Evolutionary conservation across 2,888 invertebrate genomes (phyloP), one percentile per base, ranked within the genome.

Genomic region (Clostera curtula): DNA sequence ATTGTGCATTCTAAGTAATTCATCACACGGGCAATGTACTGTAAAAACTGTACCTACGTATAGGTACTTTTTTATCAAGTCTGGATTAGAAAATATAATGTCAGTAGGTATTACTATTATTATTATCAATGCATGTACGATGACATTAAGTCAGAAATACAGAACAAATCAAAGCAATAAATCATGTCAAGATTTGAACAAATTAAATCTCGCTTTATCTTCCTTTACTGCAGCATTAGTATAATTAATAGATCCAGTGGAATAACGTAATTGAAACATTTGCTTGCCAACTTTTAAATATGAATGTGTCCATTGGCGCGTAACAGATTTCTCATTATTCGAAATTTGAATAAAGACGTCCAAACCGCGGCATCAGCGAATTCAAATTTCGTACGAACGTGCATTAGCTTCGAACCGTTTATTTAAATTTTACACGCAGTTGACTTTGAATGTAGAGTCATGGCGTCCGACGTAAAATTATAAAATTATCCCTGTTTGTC

Each of bases 351-450:
- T 80, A 72, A 69, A 80, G 79, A 76, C 63, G 60, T 79, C 67
- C 56, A 74, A 76, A 79, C 80, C 79, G 66, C 77, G 68, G 52
- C 60, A 57, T 62, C 57, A 62, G 63, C 50, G 15, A 65, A 70
- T 70, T 67, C 59, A 63, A 71, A 77, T 75, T 69, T 60, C 34
- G 58, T 67, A 67, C 34, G 58, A 68, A 66, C 43, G 27, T 28
- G 39, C 49, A 61, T 69, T 62, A 62, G 56, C 43, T 36, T 41
- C 40, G 44, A 57, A 70, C 64, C 79, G 75, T 82, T 82, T 75
- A 76, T 82, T 72, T 70, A 62, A 80, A 82, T 83, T 82, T 69
- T 56, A 60, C 76, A 80, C 80, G 74, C 82, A 68, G 76, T 79
- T 79, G 76, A 76, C 35, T 79, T 49, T 65, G 66, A 74, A 82